phyloP scores from a whole-genome alignment of 2,113 vertebrate species.

The Hassar affinis region DNA sequence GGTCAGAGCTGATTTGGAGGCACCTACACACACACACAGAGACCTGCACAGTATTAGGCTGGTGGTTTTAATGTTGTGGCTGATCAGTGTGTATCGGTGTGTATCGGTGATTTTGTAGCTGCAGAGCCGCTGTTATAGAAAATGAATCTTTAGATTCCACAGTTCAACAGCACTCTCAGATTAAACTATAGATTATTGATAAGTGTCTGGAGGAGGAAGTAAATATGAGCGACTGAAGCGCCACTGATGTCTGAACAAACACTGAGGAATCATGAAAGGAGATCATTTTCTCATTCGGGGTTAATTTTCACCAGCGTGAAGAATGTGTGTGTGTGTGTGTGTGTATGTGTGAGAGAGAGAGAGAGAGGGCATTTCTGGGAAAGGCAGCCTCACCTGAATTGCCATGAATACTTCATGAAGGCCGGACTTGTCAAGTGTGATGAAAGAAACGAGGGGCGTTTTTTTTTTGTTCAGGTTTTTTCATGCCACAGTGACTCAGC shows the following conservation, averaged over 20 bases:
- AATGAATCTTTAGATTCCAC: neutral
- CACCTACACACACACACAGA: no score
- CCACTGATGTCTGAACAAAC: neutral
- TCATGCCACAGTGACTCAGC: slow-evolving; percentile 41
- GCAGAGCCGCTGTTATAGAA: neutral
- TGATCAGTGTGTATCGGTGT: no score
- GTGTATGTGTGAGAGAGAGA: neutral
- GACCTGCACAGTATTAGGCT: no score
- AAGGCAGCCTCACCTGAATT: slow-evolving; percentile 8
- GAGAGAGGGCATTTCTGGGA: neutral
- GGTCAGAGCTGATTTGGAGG: no score
- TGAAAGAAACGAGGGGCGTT: neutral
- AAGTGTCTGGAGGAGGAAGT: neutral
- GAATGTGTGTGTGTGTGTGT: neutral
- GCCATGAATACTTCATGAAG: slow-evolving; percentile 14
- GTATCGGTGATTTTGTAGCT: no score
- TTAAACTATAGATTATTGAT: neutral
- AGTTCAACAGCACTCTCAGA: rapidly evolving
- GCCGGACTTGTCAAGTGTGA: neutral
- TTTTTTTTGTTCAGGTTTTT: neutral
- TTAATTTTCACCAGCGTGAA: neutral
- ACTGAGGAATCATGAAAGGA: no score
- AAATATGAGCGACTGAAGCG: neutral
- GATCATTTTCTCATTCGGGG: neutral
- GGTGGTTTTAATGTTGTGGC: no score